These are phyloP conservation scores for Polyploca ridens DNA, from an alignment of 2,888 invertebrate genomes.

Conservation along the genomic window DNA sequence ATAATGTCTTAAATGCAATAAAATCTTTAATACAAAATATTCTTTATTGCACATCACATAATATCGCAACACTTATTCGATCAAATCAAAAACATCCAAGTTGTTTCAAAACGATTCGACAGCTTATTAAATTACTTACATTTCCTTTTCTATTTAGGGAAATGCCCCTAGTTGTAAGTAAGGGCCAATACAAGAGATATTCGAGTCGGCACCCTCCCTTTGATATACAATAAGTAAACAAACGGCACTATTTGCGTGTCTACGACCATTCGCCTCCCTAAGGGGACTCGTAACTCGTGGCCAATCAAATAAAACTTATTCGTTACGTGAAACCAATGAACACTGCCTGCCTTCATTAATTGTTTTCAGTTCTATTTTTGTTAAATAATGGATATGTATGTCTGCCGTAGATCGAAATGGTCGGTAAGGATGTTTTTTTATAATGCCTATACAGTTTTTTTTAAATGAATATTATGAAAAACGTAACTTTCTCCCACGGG, in stretches of 20 bases:
- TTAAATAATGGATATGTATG: not conserved
- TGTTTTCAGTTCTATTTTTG: not conserved
- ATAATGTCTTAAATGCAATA: too few species aligned
- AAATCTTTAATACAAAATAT: too few species aligned
- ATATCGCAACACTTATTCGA: not conserved
- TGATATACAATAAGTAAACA: conserved; percentile 7
- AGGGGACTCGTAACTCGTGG: conserved; percentile 2
- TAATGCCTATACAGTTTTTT: too few species aligned
- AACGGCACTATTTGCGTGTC: conserved; percentile 8
- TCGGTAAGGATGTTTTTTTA: too few species aligned
- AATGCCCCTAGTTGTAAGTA: not conserved
- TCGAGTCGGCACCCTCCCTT: not conserved
- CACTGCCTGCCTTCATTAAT: not conserved
- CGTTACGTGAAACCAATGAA: conserved; percentile 2
- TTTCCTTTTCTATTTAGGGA: not conserved
- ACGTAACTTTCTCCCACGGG: too few species aligned
- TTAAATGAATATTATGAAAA: too few species aligned
- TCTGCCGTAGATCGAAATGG: too few species aligned
- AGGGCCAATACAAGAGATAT: not conserved
- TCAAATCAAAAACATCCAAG: not conserved
- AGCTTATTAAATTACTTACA: not conserved
- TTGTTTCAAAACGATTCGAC: conserved; percentile 3
- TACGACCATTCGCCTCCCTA: not conserved
- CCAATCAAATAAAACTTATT: conserved; percentile 7
- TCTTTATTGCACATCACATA: too few species aligned